Evolutionary conservation across 2,888 invertebrate species (phyloP), one percentile per base, ranked within the genome.

Genomic region (Macroteleia sp.): DNA sequence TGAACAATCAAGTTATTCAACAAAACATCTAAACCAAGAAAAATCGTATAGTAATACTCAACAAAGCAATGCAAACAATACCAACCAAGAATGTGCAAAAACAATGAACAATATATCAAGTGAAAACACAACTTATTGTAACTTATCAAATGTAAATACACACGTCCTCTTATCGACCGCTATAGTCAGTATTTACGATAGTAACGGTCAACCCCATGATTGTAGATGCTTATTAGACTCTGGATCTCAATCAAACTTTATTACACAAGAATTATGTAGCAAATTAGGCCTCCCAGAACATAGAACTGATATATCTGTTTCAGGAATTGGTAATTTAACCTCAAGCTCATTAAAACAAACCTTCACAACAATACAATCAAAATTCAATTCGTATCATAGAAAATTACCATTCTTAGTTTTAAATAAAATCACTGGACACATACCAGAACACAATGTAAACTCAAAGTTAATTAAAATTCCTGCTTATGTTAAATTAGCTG

Each of bases 171-270:
- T 52, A 20, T 52, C 52, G 3, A 52, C 34, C 6, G 34, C 34
- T 6, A n/a, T 34, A 3, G n/a, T 52, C 3, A 5, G 9, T 3
- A 34, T 52, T 34, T 32, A 20, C 34, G 52, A 34, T 19, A 34
- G 19, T 9, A 3, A 2, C 12, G 52, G 52, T 34, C 32, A 20
- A 32, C 8, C 20, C 1, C 52, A 34, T 12, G 34, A 52, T 12
- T 52, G 52, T 12, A 4, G 34, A 5, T 10, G 1, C 2, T 34
- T 52, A 3, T n/a, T 52, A 16, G 52, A 52, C 12, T 52, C 52
- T 3, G 52, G 52, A 34, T 52, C 52, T 34, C 32, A 52, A 20
- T 17, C 52, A 6, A 34, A 32, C 20, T 52, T 52, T 10, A 52
- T 52, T 2, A 6, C 52, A 4, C 1, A 9, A 6, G 34, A 34